Base-by-base conservation (phyloP, 2,888 invertebrate genomes). In the Notodromas monacha region DNA sequence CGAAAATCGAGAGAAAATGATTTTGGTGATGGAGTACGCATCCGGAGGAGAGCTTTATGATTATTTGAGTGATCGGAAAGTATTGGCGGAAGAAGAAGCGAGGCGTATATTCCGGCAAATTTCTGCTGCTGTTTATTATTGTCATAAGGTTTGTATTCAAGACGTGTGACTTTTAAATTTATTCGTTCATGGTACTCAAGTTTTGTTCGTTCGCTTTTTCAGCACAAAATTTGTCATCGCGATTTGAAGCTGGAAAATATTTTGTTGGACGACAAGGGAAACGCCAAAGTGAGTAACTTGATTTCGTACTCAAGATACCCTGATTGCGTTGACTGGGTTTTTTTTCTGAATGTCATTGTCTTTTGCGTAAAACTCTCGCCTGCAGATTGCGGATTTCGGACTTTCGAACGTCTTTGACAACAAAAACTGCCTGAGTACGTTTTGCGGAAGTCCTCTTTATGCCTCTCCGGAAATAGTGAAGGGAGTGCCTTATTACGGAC, bases 1-100 rank as follows among this genome's bases (percentile, higher is more conserved):
- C 57, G 96, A 96, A 59, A 96, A 92, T 57, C 68, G 77, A 45
- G 92, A 96, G 54, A 86, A 89, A 57, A 92, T 96, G 66, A 86
- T 96, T 41, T 61, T 96, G 39, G 89, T 96, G 16, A 89, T 96
- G 89, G 92, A 96, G 54, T 92, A 86, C 52, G 92, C 92, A 38
- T 74, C 76, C 35, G 92, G 92, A 34, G 92, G 96, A 34, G 96
- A 96, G 55, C 57, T 96, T 15, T 96, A 92, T 49, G 92, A 89
- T 54, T 89, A 79, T 54, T 61, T 89, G 14, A 77, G 76, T 46
- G 73, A 77, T 47, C 60, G 72, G 40, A 81, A 81, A 56, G 73
- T 79, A 39, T 58, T 92, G 40, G 60, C 63, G 38, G 86, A 89
- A 48, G 67, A 68, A 35, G 89, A 89, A 56, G 84, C 89, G 2